Evolutionary conservation across 92 coral and sea anemone species (phyloP).

Genomic region (Umimayanthus chanpuru): DNA sequence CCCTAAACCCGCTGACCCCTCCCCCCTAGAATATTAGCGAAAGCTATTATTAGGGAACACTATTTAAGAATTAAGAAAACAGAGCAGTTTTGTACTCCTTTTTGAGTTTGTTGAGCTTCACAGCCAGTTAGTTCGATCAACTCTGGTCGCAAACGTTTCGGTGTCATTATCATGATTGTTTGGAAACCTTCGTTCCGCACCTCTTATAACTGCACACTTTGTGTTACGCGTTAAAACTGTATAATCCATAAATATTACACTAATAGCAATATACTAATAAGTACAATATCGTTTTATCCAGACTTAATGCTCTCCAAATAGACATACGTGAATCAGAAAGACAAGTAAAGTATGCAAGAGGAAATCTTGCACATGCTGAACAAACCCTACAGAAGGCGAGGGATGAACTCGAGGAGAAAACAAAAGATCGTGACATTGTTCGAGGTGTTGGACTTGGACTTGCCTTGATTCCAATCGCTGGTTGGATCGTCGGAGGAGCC

Average conservation of each 20-base stretch:
- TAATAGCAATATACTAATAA: too few species aligned
- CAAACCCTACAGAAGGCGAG: not conserved
- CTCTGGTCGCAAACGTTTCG: too few species aligned
- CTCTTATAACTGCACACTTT: too few species aligned
- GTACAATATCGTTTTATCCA: not conserved
- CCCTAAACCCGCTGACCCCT: too few species aligned
- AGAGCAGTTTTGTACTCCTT: too few species aligned
- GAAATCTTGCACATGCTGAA: not conserved
- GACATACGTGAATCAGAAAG: not conserved
- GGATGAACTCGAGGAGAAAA: not conserved
- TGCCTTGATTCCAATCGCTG: not conserved
- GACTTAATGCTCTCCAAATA: not conserved
- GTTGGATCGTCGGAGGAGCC: slow-evolving; percentile 20
- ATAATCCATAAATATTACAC: too few species aligned
- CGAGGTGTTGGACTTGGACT: not conserved
- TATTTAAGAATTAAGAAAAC: too few species aligned
- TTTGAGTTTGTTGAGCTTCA: too few species aligned
- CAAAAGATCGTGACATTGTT: not conserved
- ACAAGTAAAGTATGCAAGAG: not conserved
- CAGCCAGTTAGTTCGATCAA: too few species aligned
- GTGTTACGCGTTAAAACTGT: too few species aligned
- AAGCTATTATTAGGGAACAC: too few species aligned
- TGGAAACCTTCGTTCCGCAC: not conserved
- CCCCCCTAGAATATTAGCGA: too few species aligned
- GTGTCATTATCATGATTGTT: not conserved